Evolutionary conservation across 2,888 invertebrate genomes (phyloP), one percentile per base, ranked within the genome.

Genomic region (Fragum whitleyi): DNA sequence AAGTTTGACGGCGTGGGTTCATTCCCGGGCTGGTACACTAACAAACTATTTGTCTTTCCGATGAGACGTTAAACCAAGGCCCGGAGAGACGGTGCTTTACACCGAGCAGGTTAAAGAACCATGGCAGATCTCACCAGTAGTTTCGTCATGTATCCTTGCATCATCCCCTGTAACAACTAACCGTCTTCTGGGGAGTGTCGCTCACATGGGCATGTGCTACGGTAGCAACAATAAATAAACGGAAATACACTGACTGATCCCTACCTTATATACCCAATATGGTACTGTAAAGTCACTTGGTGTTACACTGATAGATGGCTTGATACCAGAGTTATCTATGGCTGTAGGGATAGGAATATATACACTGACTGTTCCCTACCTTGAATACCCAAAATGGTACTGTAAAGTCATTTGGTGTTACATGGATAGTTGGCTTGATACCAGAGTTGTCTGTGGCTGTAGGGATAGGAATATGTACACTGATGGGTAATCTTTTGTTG

Each of bases 361-460:
- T 14, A 85, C 80, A 9, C 83, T 82, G 0, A 81, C 61, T 21
- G 88, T n/a, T 59, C 11, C 47, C 39, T 79, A 90, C 89, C 77
- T 86, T 59, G 47, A 59, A 77, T 23, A 91, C 89, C 29, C 81
- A 77, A 74, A 87, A 89, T 0, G 90, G 90, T n/a, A 77, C 68
- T 70, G 69, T 69, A 69, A 69, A 51, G 21, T 69, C 19, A 5
- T 11, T 29, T 11, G 69, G 69, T n/a, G 28, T 16, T 53, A 69
- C n/a, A 14, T 55, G 73, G 7, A 85, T 61, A 19, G 16, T 53
- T 55, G 82, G 78, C 29, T 72, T 65, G 5, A 73, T n/a, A 16
- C 88, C 88, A 11, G 91, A 89, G 77, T 91, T 91, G 83, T 92
- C 92, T 11, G 57, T 77, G 21, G 80, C 88, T n/a, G 32, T 39